phyloP scores from a whole-genome alignment of 1,140 invertebrate species.

The Eupeodes corollae region DNA sequence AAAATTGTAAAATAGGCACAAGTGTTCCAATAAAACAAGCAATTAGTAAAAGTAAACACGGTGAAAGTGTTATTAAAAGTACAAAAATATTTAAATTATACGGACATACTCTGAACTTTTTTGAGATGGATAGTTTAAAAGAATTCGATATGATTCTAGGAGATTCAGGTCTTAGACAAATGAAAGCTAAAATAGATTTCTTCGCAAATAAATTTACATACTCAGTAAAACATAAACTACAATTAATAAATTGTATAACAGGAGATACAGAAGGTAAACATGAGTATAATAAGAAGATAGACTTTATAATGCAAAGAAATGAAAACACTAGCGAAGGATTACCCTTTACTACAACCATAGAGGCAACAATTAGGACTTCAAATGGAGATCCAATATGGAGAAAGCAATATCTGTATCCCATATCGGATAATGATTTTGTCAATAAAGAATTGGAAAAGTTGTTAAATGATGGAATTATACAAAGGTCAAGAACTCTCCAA shows the following conservation, averaged over 20 bases:
- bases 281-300: background rate
- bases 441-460: background rate
- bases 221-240: background rate
- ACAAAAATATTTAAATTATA: background rate
- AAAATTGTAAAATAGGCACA: too few species aligned
- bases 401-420: conserved; percentile 2
- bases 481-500: background rate
- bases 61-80: background rate
- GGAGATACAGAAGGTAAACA: background rate
- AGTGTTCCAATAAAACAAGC: too few species aligned
- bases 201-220: background rate
- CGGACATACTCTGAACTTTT: background rate
- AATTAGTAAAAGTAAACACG: background rate
- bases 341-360: background rate
- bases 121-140: background rate
- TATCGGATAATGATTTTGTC: background rate
- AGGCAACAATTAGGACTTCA: background rate
- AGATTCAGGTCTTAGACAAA: background rate
- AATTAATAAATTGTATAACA: background rate
- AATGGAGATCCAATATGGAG: background rate
- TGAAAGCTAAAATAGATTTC: too few species aligned
- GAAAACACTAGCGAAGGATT: background rate
- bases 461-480: background rate
- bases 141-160: conserved; percentile 2
- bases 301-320: background rate